Conservation (phyloP, 2,888 invertebrate genomes). For the Bimastos eiseni region DNA sequence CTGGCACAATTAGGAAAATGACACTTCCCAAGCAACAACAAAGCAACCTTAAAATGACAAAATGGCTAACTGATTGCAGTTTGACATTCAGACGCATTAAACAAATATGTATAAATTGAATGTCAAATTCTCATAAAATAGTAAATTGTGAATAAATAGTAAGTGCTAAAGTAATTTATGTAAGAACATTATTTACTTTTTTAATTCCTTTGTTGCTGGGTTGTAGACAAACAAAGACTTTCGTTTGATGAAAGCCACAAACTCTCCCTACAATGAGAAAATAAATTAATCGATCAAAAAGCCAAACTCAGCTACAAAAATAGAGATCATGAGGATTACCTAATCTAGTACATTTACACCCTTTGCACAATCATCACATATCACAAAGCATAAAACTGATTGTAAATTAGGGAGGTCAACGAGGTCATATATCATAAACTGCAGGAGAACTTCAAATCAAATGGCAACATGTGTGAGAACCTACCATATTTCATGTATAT, state of each 20-base stretch:
- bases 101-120: no score
- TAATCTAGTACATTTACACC: no score
- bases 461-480: no score
- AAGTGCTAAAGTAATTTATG: background rate
- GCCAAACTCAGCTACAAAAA: no score
- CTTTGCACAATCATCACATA: no score
- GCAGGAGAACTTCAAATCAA: no score
- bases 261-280: constrained; percentile 17
- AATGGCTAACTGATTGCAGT: background rate
- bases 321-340: no score
- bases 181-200: background rate
- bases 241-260: constrained; percentile 21
- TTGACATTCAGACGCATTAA: no score
- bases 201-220: background rate
- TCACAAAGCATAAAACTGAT: no score
- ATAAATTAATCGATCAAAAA: background rate
- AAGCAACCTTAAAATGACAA: background rate
- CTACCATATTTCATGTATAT: no score
- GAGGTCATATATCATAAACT: no score
- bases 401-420: no score
- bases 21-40: background rate
- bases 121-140: background rate
- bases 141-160: background rate
- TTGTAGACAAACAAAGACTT: background rate
- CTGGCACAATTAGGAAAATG: background rate